Percentiles rank a stretch among this genome's conserved stretches.
phyloP scores from a whole-genome alignment of 2,113 vertebrate genomes.

The Cepphus grylle region DNA sequence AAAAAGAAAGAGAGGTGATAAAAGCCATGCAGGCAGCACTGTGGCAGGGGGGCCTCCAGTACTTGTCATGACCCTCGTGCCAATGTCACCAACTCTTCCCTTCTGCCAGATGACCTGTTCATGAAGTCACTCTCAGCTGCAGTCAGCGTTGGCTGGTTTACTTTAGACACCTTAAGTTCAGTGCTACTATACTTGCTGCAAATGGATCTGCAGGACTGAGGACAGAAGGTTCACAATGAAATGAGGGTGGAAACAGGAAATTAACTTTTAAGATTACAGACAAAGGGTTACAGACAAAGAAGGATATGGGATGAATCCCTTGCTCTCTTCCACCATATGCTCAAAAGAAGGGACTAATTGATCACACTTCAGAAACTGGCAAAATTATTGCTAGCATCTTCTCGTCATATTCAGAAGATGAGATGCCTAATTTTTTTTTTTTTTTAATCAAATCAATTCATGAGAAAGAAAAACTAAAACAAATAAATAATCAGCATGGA shows the following conservation, averaged over 20 bases:
- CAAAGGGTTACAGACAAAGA: neutral
- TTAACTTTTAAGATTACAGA: neutral
- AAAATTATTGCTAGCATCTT: neutral
- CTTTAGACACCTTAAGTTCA: neutral
- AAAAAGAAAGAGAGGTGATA: neutral
- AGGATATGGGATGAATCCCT: neutral
- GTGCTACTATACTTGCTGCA: neutral
- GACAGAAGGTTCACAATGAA: neutral
- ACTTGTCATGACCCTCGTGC: neutral
- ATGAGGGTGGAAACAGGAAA: neutral
- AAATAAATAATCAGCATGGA: neutral
- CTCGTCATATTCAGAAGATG: neutral
- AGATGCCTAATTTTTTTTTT: neutral
- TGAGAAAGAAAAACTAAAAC: neutral
- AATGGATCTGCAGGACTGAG: neutral
- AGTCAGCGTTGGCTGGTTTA: neutral
- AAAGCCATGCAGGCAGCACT: neutral
- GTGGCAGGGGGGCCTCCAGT: neutral
- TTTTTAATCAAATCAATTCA: slow-evolving; percentile 31
- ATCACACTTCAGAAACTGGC: neutral
- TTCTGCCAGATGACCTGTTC: neutral
- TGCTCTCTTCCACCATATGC: neutral
- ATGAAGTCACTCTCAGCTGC: neutral
- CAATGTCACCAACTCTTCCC: neutral
- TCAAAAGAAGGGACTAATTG: neutral